Evolutionary conservation across 2,888 invertebrate species (phyloP).

Genomic region (Mythimna pallens): DNA sequence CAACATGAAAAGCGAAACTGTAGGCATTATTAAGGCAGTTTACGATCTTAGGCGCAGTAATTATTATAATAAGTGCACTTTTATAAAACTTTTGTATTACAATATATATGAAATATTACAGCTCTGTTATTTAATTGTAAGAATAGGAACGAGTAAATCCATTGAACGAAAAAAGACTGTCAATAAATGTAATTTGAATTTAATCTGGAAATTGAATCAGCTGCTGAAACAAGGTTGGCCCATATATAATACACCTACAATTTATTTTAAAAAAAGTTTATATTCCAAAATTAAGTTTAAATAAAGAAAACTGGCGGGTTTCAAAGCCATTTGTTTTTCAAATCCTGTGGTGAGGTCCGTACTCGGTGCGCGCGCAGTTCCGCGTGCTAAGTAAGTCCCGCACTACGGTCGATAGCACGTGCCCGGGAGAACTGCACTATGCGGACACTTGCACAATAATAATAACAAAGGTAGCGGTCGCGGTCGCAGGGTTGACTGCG

Average conservation of each 20-base stretch:
- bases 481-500: constrained; percentile 33
- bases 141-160: background rate
- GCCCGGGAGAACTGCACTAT: constrained; percentile 64
- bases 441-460: constrained; percentile 64
- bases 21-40: background rate
- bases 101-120: too few species aligned
- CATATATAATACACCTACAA: background rate
- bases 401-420: constrained; percentile 79
- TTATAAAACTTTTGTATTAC: background rate
- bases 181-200: background rate
- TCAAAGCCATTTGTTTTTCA: constrained; percentile 30
- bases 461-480: constrained; percentile 54
- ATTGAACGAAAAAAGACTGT: background rate
- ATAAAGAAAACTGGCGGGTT: background rate
- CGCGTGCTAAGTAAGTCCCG: constrained; percentile 64
- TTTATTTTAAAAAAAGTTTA: background rate
- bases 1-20: background rate
- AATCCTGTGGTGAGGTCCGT: constrained; percentile 37
- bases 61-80: background rate
- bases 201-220: background rate
- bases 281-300: background rate
- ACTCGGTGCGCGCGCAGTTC: constrained; percentile 67
- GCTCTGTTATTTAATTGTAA: background rate
- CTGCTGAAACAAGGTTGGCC: background rate
- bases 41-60: background rate